Conservation (phyloP, 2,888 invertebrate genomes). For the Drosophila robusta region DNA sequence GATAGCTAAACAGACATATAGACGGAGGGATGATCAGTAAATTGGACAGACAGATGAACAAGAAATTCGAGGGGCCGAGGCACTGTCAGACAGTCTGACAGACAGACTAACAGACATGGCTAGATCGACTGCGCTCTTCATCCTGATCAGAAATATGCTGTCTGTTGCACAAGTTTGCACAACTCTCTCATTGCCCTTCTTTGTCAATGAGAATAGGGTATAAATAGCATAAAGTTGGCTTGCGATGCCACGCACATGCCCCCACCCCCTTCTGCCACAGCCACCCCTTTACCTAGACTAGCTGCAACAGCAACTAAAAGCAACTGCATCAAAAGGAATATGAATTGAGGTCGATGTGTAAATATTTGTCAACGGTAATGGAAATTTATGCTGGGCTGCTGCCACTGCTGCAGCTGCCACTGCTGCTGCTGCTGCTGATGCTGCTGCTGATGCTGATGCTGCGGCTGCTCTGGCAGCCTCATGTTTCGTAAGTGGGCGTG, state of each 20-base stretch:
- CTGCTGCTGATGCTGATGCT: too few species aligned
- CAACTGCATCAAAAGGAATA: constrained; percentile 80
- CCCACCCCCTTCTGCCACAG: not conserved
- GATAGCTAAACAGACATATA: too few species aligned
- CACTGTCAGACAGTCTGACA: too few species aligned
- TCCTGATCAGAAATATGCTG: too few species aligned
- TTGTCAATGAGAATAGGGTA: constrained; percentile 13
- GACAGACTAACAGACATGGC: too few species aligned
- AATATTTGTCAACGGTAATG: constrained; percentile 83
- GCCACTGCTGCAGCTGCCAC: constrained; percentile 42
- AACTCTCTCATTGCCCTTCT: not conserved
- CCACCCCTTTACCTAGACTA: not conserved
- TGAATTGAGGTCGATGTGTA: constrained; percentile 83
- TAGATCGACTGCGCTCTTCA: too few species aligned
- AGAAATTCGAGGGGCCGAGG: too few species aligned
- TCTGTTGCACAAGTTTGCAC: not conserved
- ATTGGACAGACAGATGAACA: too few species aligned
- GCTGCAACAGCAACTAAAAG: constrained; percentile 66
- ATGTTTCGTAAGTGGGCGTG: constrained; percentile 38
- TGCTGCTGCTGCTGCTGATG: constrained; percentile 5
- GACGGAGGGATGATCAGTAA: too few species aligned
- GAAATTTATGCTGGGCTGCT: constrained; percentile 79
- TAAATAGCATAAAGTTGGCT: constrained; percentile 20
- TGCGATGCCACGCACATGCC: constrained; percentile 1
- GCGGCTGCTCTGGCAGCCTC: constrained; percentile 17